Base-by-base conservation (phyloP, 2,888 invertebrate species). In the Scelioninae gen. 1 region DNA sequence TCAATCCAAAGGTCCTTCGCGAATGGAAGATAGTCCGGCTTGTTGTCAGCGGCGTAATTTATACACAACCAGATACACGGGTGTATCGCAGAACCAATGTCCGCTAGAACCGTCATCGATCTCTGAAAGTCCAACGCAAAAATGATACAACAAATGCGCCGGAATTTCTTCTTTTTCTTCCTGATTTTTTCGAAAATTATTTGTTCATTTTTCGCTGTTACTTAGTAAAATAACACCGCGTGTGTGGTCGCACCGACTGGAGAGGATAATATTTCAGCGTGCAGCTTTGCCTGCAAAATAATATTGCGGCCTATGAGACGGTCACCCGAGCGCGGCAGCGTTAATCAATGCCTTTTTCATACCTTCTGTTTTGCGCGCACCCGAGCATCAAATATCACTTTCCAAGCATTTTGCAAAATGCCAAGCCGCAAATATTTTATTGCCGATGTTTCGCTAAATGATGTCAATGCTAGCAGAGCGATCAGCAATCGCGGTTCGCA, bases 301-400 rank as follows among this genome's bases (percentile, higher is more conserved):
- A 82, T 82, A 82, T 82, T 23, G 58, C 60, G 69, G 74, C 53
- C 75, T 69, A 75, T 80, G 69, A 58, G 69, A 80, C 49, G 56
- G 68, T 81, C 56, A 58, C 34, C 51, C 53, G 71, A 75, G 69
- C 65, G 71, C 71, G 45, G 55, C 56, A 68, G 29, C 45, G 74
- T 69, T 56, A 74, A 80, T 80, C 75, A 65, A 43, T 45, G 53
- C 63, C 58, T 65, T 65, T 76, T 77, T 53, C 66, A 60, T 74
- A 62, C 55, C 74, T 69, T 74, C 72, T 56, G 68, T 74, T 78
- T 68, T 53, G 65, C 71, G 65, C 75, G 62, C 49, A 49, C 68
- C 47, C n/a, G 40, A 65, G 68, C 58, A 63, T 75, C 76, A 38
- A 80, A 68, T 80, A 60, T 71, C 79, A 60, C 53, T 68, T 74